Evolutionary conservation across 2,113 vertebrate species (phyloP).

Genomic region (Thunnus thynnus): DNA sequence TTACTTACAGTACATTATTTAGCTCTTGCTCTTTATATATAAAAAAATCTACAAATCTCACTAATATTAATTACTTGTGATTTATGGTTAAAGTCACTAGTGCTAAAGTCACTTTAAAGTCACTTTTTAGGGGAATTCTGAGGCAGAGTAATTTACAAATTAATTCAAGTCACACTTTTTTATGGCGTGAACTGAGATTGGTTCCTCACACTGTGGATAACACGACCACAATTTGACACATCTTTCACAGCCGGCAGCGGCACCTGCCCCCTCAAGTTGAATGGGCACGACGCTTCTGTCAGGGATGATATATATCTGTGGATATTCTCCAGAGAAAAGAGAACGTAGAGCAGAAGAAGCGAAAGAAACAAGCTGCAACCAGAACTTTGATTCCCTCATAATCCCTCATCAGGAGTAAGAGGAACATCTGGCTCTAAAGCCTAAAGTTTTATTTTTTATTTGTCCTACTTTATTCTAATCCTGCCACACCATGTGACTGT

Average conservation of each 20-base stretch:
- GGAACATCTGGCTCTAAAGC: conserved; percentile 84
- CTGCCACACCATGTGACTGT: conserved; percentile 63
- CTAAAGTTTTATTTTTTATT: conserved; percentile 84
- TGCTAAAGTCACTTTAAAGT: neutral
- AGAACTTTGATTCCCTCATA: conserved; percentile 76
- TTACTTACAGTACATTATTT: too few species aligned
- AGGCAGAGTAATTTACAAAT: neutral
- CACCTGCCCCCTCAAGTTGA: too few species aligned
- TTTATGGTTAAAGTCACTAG: neutral
- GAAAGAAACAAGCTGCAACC: conserved; percentile 57
- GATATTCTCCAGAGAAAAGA: conserved; percentile 27
- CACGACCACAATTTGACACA: too few species aligned
- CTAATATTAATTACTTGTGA: too few species aligned
- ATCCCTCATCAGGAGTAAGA: conserved; percentile 80
- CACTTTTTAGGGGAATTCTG: neutral
- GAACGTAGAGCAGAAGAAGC: conserved; percentile 21
- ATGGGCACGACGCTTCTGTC: neutral
- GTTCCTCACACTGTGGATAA: too few species aligned
- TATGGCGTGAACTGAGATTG: too few species aligned
- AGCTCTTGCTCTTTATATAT: too few species aligned
- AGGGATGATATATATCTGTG: conserved; percentile 29
- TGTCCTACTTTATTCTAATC: conserved; percentile 87
- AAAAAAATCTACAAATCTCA: too few species aligned
- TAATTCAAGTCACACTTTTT: too few species aligned
- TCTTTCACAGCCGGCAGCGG: too few species aligned